A percentile compares a stretch with the other conserved stretches of the same genome.
phyloP scores from a whole-genome alignment of 2,888 invertebrate genomes.

The Quadroppia sp. region DNA sequence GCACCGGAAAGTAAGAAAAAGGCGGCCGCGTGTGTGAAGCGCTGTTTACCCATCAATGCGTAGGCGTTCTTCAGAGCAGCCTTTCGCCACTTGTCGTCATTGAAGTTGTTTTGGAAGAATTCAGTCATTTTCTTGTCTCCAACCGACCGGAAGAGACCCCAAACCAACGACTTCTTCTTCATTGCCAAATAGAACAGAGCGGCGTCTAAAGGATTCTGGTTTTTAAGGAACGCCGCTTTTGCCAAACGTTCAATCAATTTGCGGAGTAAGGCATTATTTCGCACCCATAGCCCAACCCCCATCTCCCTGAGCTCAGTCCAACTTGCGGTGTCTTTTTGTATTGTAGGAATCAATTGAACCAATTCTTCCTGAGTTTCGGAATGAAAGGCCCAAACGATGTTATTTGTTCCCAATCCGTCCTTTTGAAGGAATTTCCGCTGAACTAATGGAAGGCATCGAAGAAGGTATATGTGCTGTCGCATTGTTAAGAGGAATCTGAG shows the following conservation, averaged over 20 bases:
- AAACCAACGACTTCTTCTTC: constrained; percentile 93
- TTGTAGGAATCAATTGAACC: constrained; percentile 72
- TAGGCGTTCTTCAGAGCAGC: constrained; percentile 98
- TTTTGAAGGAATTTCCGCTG: constrained; percentile 81
- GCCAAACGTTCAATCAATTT: constrained; percentile 81
- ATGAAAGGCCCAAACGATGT: constrained; percentile 98
- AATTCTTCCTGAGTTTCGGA: constrained; percentile 96
- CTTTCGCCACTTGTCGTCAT: constrained; percentile 88
- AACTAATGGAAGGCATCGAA: constrained; percentile 83
- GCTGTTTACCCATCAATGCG: constrained; percentile 85
- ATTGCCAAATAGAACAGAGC: constrained; percentile 95
- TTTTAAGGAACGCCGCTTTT: constrained; percentile 82
- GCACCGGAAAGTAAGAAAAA: constrained; percentile 95
- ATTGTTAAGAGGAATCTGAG: constrained; percentile 90
- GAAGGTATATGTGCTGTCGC: constrained; percentile 93
- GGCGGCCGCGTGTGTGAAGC: constrained; percentile 96
- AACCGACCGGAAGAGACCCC: constrained; percentile 87
- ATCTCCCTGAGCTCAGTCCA: constrained; percentile 88
- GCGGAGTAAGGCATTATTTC: constrained; percentile 73
- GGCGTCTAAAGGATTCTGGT: constrained; percentile 94
- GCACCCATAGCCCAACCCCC: constrained; percentile 94
- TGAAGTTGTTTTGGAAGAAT: constrained; percentile 93
- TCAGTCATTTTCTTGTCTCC: constrained; percentile 85
- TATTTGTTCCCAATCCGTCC: constrained; percentile 63
- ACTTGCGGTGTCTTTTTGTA: constrained; percentile 58